phyloP scores from a whole-genome alignment of 2,888 invertebrate genomes.

The Leptura quadrifasciata region DNA sequence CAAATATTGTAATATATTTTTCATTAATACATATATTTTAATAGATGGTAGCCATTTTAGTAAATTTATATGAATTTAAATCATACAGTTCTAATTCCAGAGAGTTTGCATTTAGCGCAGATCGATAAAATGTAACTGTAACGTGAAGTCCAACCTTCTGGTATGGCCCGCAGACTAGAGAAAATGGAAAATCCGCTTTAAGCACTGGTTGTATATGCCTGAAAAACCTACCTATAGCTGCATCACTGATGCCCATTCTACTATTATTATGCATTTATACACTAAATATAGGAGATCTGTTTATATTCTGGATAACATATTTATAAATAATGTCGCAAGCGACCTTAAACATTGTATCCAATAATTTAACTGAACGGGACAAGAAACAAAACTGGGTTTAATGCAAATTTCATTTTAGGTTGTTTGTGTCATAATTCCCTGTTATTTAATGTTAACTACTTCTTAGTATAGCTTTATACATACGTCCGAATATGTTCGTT shows the following conservation, averaged over 20 bases:
- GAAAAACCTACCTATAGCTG: not conserved
- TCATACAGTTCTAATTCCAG: constrained; percentile 36
- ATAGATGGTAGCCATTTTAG: constrained; percentile 56
- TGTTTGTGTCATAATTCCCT: not conserved
- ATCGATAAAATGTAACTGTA: constrained; percentile 70
- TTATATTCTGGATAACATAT: constrained; percentile 47
- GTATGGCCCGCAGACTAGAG: constrained; percentile 51
- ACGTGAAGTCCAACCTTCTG: constrained; percentile 68
- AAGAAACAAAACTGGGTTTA: constrained; percentile 14
- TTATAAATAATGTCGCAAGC: constrained; percentile 49
- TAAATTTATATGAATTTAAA: constrained; percentile 44
- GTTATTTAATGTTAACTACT: too few species aligned
- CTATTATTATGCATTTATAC: not conserved
- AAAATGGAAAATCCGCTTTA: constrained; percentile 56
- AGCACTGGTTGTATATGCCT: constrained; percentile 38
- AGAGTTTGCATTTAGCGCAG: constrained; percentile 65
- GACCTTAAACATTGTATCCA: constrained; percentile 20
- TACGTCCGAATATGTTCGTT: not conserved
- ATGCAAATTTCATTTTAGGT: constrained; percentile 3
- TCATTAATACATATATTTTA: constrained; percentile 13
- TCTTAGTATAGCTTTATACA: not conserved
- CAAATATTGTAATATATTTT: not conserved
- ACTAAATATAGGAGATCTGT: constrained; percentile 42
- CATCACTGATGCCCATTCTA: not conserved
- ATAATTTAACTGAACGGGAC: constrained; percentile 15